Evolutionary conservation across 2,113 vertebrate genomes (phyloP).

Genomic region (Prunella fulvescens): DNA sequence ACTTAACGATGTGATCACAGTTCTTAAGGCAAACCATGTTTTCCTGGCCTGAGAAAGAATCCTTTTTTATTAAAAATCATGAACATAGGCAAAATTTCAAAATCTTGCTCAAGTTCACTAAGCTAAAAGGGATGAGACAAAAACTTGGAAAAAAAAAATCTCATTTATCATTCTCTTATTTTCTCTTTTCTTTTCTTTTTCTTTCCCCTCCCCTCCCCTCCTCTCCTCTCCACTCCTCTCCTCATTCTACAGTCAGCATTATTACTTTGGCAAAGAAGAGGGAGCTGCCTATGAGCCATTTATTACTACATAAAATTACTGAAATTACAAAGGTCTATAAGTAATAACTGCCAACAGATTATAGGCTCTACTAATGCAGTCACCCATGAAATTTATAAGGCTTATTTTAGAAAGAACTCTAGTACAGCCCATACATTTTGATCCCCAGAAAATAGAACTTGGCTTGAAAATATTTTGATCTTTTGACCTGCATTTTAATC

Average conservation of each 20-base stretch:
- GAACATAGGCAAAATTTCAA: not conserved
- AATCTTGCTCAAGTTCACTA: not conserved
- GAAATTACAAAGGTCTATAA: slow-evolving; percentile 23
- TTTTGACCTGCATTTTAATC: not conserved
- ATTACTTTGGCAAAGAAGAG: not conserved
- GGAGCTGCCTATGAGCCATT: slow-evolving; percentile 2
- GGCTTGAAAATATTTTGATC: not conserved
- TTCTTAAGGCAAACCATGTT: not conserved
- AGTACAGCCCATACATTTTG: not conserved
- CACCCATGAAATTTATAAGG: not conserved
- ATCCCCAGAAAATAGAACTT: not conserved
- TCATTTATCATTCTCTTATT: fast-evolving
- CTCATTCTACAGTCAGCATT: not conserved
- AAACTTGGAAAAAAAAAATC: fast-evolving
- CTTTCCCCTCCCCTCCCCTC: too few species aligned
- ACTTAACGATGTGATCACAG: fast-evolving
- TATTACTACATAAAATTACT: slow-evolving; percentile 35
- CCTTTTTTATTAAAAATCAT: not conserved
- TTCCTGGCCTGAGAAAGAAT: not conserved
- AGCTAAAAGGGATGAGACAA: not conserved
- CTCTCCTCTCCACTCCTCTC: not conserved
- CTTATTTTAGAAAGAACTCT: not conserved
- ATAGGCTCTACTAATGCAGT: not conserved
- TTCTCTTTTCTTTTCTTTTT: too few species aligned
- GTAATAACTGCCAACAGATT: not conserved